Evolutionary conservation across 2,888 invertebrate genomes (phyloP), one percentile per base, ranked within the genome.

Genomic region (Rhagophthalmus giganteus): DNA sequence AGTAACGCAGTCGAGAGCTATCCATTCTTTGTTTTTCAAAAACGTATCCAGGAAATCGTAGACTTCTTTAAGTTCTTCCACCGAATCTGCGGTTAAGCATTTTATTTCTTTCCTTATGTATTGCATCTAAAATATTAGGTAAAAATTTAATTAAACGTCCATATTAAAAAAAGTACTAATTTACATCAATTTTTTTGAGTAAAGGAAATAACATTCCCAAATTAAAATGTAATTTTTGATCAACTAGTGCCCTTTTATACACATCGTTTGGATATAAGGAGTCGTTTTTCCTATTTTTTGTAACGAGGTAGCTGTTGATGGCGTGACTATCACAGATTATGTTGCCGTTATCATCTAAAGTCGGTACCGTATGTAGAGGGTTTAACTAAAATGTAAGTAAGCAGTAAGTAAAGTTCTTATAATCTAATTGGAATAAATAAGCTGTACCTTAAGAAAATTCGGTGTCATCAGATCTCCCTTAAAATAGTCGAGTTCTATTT

Each of bases 321-420:
- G 83, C 84, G 61, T 85, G 84, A 48, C 85, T 85, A 63, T 87
- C 86, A 72, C 74, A 74, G 5, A 81, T 67, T 20, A 77, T 76
- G 2, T 75, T 72, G 9, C 78, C 74, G 48, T 78, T 76, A 33
- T 79, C 79, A 33, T 79, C 70, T 54, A 86, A 63, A 2, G 44
- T 28, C 35, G 87, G 87, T 9, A 87, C 79, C 60, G 83, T 78
- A 57, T 81, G 80, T 16, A 82, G 75, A 1, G 81, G 81, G 64
- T 85, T 85, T 61, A 85, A 77, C 83, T 82, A 71, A 2, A 76
- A 70, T 2, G 24, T 8, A 6, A 28, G 10, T n/a, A 9, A n/a
- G n/a, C n/a, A n/a, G n/a, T n/a, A n/a, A n/a, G n/a, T n/a, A n/a
- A n/a, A 35, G 2, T 15, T 35, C 13, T 7, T 13, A 32, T n/a